Conservation (phyloP, 2,797 vertebrate species). For the Pelochelys cantorii region DNA sequence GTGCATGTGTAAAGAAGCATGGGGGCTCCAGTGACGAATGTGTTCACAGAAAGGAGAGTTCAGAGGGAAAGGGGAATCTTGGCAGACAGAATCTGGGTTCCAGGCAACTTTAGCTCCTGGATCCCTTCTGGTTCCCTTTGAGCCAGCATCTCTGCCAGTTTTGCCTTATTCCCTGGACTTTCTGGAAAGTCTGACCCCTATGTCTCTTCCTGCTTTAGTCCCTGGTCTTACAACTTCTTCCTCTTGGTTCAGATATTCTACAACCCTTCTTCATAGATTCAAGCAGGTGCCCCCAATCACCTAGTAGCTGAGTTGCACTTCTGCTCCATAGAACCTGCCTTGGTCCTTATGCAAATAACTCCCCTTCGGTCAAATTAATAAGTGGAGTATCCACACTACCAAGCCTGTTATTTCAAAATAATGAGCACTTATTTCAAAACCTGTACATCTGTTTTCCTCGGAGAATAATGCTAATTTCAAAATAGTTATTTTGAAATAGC, state of each 20-base stretch:
- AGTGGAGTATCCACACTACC: too few species aligned
- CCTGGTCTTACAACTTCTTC: background rate
- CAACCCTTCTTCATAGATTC: background rate
- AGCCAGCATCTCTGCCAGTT: background rate
- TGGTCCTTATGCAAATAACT: background rate
- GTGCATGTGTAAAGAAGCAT: background rate
- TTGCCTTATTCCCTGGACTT: background rate
- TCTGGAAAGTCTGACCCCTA: background rate
- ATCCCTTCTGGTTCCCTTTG: background rate
- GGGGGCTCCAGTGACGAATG: background rate
- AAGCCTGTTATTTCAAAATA: too few species aligned
- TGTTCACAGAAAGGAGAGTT: too few species aligned
- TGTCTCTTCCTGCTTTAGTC: background rate
- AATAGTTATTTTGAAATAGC: too few species aligned
- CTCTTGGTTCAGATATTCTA: background rate
- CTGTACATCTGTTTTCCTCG: too few species aligned
- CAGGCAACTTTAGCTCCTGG: background rate
- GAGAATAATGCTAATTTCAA: too few species aligned
- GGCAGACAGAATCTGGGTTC: background rate
- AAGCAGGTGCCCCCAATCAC: background rate
- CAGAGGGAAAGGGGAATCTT: background rate
- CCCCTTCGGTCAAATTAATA: too few species aligned
- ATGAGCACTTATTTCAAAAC: too few species aligned
- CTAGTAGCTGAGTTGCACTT: too few species aligned
- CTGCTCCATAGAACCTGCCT: background rate